Conservation (phyloP, 2,888 invertebrate species). For the Leucophora obtusa region DNA sequence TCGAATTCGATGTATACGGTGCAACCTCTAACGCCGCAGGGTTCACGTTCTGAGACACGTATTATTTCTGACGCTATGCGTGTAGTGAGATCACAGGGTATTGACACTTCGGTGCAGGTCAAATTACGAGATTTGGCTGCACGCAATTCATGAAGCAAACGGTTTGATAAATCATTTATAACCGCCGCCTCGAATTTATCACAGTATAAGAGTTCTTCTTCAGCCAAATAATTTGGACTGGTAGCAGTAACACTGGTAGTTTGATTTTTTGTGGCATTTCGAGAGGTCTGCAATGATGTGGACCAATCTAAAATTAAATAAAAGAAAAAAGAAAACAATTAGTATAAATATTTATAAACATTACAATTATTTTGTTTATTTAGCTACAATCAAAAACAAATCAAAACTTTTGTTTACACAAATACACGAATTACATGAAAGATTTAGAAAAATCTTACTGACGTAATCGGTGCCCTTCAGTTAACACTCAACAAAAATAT, state of each 20-base stretch:
- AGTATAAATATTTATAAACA: neutral
- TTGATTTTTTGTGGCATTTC: conserved; percentile 32
- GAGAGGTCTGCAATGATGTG: conserved; percentile 58
- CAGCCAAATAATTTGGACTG: conserved; percentile 53
- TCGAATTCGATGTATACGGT: conserved; percentile 75
- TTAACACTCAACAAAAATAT: conserved; percentile 23
- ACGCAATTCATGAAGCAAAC: conserved; percentile 73
- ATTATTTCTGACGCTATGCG: conserved; percentile 75
- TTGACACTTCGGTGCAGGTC: conserved; percentile 75
- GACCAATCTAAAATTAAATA: conserved; percentile 65
- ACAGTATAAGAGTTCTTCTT: conserved; percentile 66
- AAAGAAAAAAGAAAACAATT: conserved; percentile 8
- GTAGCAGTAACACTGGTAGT: conserved; percentile 21
- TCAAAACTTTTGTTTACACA: neutral
- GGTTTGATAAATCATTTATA: conserved; percentile 69
- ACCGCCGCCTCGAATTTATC: conserved; percentile 67
- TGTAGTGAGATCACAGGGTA: conserved; percentile 76
- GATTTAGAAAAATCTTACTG: neutral
- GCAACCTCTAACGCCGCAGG: conserved; percentile 75
- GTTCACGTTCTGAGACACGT: conserved; percentile 75
- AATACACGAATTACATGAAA: neutral
- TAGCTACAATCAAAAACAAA: neutral
- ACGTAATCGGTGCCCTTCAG: conserved; percentile 32
- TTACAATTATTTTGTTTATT: neutral
- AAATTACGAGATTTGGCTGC: conserved; percentile 74